Percentiles rank a stretch among this genome's conserved stretches.
phyloP scores from a whole-genome alignment of 2,113 vertebrate genomes.

The Galbula dea region DNA sequence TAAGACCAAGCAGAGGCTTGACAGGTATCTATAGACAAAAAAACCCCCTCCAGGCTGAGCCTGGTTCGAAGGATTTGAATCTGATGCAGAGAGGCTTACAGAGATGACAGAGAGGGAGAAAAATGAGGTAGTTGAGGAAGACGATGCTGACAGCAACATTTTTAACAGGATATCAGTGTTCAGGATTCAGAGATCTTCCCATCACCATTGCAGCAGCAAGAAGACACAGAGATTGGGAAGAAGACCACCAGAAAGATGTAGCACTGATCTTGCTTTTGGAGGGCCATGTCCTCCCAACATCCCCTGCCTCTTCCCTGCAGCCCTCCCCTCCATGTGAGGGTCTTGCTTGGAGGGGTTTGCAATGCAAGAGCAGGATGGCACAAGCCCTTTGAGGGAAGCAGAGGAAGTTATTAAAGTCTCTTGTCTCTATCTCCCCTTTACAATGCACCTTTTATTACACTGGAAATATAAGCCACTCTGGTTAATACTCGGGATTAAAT shows the following conservation, averaged over 20 bases:
- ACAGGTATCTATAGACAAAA: not conserved
- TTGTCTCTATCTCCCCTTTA: constrained; percentile 25
- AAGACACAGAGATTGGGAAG: not conserved
- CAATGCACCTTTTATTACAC: constrained; percentile 26
- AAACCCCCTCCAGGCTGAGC: not conserved
- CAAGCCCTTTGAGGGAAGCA: not conserved
- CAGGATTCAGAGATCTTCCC: not conserved
- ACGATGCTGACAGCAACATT: not conserved
- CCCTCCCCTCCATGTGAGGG: fast-evolving
- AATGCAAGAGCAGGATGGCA: not conserved
- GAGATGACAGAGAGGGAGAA: not conserved
- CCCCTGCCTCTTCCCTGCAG: not conserved
- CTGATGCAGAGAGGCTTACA: not conserved
- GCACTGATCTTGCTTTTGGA: not conserved
- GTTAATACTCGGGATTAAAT: not conserved
- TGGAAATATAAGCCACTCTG: not conserved
- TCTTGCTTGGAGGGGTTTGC: not conserved
- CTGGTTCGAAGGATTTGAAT: not conserved
- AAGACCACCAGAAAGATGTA: fast-evolving
- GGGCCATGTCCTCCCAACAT: too few relatives aligned
- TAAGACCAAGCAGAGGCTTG: not conserved
- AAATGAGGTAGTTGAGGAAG: not conserved
- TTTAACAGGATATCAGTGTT: not conserved
- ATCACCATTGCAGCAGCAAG: not conserved
- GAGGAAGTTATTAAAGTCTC: not conserved